Evolutionary conservation across 2,888 invertebrate genomes (phyloP), one percentile per base, ranked within the genome.

Genomic region (Lissonota sp.): DNA sequence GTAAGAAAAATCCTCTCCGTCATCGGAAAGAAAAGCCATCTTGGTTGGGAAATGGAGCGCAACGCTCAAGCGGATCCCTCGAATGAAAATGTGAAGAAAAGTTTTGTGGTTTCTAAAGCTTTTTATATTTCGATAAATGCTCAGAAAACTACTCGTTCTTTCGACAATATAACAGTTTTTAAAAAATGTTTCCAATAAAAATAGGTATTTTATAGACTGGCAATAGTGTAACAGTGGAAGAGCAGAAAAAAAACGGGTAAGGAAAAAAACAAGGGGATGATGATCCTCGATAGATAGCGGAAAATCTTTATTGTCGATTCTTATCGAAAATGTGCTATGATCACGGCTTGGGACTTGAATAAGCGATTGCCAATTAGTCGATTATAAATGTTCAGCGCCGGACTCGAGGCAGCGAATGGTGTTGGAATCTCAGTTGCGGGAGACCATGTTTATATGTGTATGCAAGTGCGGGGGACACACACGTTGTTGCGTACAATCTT

Each of bases 281-380:
- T 80, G 62, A 37, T 73, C 76, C 51, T 69, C 51, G 37, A 16
- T 51, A 76, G 71, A 80, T 76, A 76, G 67, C 16, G 49, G 37
- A 69, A 77, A 80, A 73, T 77, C 76, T 80, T 80, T 80, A 80
- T 78, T 80, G 84, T 82, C 73, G 84, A 82, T 83, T 73, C 66
- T 83, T 83, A 83, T 83, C 84, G 80, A 40, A 77, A 72, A 80
- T 76, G 80, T 58, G 63, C 60, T 77, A 72, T 74, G 63, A 74
- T 66, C 75, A 69, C 64, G 76, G 49, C 26, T 26, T 3, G 76
- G 63, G 71, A 64, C 71, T 83, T 81, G 80, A 84, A 84, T 83
- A 84, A 84, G 83, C 83, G 84, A 84, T 84, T 80, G 84, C 84
- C 82, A 84, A 84, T 84, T 84, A 84, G 84, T 82, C 82, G 84